Evolutionary conservation across 2,888 invertebrate species (phyloP), one percentile per base, ranked within the genome.

Genomic region (Xylocampa areola): DNA sequence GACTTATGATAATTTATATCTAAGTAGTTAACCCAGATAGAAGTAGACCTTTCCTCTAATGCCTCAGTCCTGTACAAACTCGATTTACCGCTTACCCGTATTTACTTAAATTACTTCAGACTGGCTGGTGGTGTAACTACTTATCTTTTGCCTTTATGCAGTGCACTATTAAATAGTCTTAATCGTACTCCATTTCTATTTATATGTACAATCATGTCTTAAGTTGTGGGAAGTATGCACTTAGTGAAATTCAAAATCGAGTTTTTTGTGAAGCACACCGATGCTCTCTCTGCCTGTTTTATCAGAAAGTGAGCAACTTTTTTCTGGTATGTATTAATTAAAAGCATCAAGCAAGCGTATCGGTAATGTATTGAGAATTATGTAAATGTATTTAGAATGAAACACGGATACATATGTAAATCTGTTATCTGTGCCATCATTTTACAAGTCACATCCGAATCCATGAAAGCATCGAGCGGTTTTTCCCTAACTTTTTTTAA

Each of bases 401-500:
- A 55, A 52, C 8, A 35, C 14, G 11, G 40, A 57, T 65, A 41
- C 45, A 57, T 65, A 73, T 61, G 55, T 36, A 68, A 64, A 68
- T 65, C 49, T 70, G 71, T 74, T 73, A 68, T 75, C 57, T 71
- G 62, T 55, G 73, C 74, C 73, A 80, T 80, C 78, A 81, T 80
- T 81, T 82, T 81, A 64, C 76, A 81, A 80, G 79, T 81, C 76
- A 76, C 80, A 82, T 77, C 62, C 67, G 78, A 80, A 82, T 82
- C 74, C 80, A 77, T 79, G 72, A 82, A 84, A 81, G 74, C 80
- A 78, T 78, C 73, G 76, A 68, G 63, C 67, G 74, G 77, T 80
- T 86, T 86, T 81, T 66, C 69, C 77, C 76, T 63, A 72, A 70
- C 80, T 81, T 87, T 88, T 86, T 77, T 79, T 84, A 83, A 85